Conservation (phyloP, 2,113 vertebrate species). For the Phoenicopterus ruber region DNA sequence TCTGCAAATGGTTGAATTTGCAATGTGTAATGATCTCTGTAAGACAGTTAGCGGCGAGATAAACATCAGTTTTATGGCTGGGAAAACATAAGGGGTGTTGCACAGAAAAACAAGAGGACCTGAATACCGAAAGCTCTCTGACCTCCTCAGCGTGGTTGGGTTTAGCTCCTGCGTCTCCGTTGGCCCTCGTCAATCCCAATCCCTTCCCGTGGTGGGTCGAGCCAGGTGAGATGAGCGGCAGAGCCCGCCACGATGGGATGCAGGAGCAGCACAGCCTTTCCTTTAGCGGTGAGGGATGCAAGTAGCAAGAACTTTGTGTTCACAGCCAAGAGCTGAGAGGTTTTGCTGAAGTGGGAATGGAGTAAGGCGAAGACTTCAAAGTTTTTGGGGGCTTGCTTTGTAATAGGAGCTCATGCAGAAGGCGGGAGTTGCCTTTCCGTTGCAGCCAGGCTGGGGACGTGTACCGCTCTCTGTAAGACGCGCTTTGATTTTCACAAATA, state of each 20-base stretch:
- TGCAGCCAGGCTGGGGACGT: background rate
- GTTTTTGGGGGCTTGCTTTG: background rate
- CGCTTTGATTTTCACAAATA: background rate
- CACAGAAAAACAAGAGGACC: background rate
- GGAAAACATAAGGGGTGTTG: slow-evolving; percentile 26
- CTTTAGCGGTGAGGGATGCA: slow-evolving; percentile 10
- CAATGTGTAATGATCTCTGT: slow-evolving; percentile 50
- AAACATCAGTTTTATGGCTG: slow-evolving; percentile 49
- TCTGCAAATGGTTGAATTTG: slow-evolving; percentile 33
- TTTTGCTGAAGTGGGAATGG: background rate
- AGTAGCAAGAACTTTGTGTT: slow-evolving; percentile 1
- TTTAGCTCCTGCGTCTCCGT: rapidly evolving
- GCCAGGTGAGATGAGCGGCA: background rate
- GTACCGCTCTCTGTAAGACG: background rate
- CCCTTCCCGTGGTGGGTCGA: background rate
- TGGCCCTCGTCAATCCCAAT: background rate
- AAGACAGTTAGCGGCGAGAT: slow-evolving; percentile 38
- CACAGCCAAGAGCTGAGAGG: background rate
- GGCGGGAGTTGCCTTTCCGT: background rate
- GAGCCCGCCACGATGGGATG: background rate
- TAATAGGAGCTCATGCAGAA: background rate
- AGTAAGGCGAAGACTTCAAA: background rate
- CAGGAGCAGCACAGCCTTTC: background rate
- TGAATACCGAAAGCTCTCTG: background rate
- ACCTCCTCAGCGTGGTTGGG: slow-evolving; percentile 2